Conservation (phyloP, 2,113 vertebrate species). For the Eonycteris spelaea region DNA sequence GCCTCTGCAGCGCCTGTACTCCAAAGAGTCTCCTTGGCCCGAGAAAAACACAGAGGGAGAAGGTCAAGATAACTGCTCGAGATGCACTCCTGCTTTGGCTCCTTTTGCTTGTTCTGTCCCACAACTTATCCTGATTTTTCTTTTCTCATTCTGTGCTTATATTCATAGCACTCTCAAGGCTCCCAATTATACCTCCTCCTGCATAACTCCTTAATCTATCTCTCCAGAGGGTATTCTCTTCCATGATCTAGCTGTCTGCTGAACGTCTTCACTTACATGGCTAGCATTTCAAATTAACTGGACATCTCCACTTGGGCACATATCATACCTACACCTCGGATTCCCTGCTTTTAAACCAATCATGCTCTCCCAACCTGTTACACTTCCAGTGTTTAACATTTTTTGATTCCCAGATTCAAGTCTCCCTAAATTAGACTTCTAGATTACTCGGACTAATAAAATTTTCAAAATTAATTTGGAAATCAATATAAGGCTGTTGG, state of each 20-base stretch:
- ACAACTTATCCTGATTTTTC: neutral
- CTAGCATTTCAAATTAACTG: neutral
- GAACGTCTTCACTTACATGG: neutral
- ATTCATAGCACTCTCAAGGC: neutral
- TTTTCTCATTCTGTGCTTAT: neutral
- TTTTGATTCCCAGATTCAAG: neutral
- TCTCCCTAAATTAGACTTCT: neutral
- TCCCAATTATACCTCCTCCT: neutral
- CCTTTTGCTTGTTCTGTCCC: neutral
- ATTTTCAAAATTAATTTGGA: neutral
- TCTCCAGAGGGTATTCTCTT: neutral
- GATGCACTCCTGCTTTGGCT: neutral
- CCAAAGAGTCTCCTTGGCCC: neutral
- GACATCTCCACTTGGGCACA: neutral
- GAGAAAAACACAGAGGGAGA: too few species aligned
- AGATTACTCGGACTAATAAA: neutral
- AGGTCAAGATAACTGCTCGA: neutral
- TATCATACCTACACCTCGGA: neutral
- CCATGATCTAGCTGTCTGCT: neutral
- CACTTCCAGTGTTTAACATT: neutral
- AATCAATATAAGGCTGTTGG: neutral
- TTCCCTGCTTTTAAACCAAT: neutral
- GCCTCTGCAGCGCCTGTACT: neutral
- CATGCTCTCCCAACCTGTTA: neutral
- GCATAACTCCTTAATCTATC: rapidly evolving